Evolutionary conservation across 2,888 invertebrate species (phyloP).

Genomic region (Leucoptera coffeella): DNA sequence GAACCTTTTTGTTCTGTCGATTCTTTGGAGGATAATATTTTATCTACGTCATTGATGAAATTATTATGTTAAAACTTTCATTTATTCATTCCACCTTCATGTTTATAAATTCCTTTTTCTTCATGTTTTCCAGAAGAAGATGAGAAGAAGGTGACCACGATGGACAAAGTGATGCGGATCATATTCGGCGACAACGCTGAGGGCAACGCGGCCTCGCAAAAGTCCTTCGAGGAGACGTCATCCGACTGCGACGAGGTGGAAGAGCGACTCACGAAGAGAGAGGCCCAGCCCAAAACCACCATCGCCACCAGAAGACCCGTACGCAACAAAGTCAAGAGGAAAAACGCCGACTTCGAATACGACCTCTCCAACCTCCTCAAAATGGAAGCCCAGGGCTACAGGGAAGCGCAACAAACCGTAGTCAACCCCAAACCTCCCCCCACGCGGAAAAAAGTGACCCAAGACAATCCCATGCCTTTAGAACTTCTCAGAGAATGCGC

Average conservation of each 20-base stretch:
- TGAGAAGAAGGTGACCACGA: constrained; percentile 12
- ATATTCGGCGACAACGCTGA: constrained; percentile 14
- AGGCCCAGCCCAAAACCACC: constrained; percentile 9
- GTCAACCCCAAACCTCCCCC: constrained; percentile 15
- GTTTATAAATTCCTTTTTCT: too few species aligned
- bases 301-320: constrained; percentile 50
- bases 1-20: too few species aligned
- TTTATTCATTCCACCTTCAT: too few species aligned
- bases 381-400: constrained; percentile 42
- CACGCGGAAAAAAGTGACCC: constrained; percentile 21
- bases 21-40: too few species aligned
- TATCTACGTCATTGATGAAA: too few species aligned
- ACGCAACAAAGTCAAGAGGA: constrained; percentile 58
- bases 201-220: constrained; percentile 15
- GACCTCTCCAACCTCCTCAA: constrained; percentile 57
- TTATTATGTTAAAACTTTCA: too few species aligned
- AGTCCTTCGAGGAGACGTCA: constrained; percentile 37
- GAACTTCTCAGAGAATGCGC: constrained; percentile 28
- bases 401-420: constrained; percentile 23
- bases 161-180: constrained; percentile 12
- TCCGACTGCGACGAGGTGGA: constrained; percentile 37
- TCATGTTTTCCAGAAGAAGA: too few species aligned
- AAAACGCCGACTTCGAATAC: constrained; percentile 67
- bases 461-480: too few species aligned
- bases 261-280: constrained; percentile 19